Evolutionary conservation across 2,113 vertebrate genomes (phyloP).

Genomic region (Oceanites oceanicus): DNA sequence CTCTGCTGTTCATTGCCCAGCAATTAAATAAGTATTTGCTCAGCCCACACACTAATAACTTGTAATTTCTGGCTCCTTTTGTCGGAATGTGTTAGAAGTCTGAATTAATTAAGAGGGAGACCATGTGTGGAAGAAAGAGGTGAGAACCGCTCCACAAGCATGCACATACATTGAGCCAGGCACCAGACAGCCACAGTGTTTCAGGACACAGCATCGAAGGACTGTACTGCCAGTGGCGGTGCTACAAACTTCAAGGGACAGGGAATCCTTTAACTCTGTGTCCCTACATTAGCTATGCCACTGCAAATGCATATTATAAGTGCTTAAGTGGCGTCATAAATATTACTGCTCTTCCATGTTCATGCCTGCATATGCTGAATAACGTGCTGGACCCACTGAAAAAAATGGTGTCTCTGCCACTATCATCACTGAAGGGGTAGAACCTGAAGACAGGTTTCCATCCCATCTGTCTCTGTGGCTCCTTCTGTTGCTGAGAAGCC

Average conservation of each 20-base stretch:
- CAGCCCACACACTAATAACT: not conserved
- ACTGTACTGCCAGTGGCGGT: not conserved
- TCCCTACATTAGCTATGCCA: not conserved
- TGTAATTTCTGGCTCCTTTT: not conserved
- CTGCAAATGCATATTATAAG: not conserved
- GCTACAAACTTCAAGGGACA: not conserved
- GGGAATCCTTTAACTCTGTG: not conserved
- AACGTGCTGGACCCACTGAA: not conserved
- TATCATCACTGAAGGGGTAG: fast-evolving
- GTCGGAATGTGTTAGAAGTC: not conserved
- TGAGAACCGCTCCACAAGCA: not conserved
- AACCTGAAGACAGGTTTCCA: not conserved
- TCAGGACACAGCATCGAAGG: not conserved
- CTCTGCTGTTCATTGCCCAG: not conserved
- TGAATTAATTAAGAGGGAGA: not conserved
- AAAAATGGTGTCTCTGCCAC: not conserved
- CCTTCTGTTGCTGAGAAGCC: not conserved
- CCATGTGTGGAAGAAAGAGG: not conserved
- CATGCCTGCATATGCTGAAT: not conserved
- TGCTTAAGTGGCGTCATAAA: not conserved
- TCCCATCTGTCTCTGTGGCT: not conserved
- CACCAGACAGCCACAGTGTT: not conserved
- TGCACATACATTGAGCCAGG: not conserved
- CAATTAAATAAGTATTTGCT: not conserved
- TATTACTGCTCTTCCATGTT: not conserved